Conservation (phyloP, 23 tunicate species). For the Ascidia mentula region DNA sequence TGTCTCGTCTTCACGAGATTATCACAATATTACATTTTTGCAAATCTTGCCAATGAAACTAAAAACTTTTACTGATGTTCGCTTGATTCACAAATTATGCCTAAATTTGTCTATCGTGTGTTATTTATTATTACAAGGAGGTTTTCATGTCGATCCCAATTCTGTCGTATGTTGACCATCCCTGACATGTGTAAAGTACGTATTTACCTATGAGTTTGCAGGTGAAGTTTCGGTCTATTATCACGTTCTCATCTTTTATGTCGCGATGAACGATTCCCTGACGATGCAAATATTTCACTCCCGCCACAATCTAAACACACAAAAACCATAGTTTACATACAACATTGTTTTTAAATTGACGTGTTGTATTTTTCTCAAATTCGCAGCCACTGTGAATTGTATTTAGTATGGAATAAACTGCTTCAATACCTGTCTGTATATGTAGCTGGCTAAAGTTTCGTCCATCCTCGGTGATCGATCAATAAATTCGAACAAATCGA, state of each 20-base stretch:
- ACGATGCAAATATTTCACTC: constrained; percentile 33
- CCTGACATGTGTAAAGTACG: too few relatives aligned
- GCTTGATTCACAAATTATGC: too few relatives aligned
- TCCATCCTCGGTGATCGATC: constrained; percentile 53
- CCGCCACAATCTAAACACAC: constrained; percentile 32
- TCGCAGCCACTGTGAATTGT: not conserved
- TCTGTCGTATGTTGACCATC: too few relatives aligned
- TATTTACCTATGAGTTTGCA: constrained; percentile 55
- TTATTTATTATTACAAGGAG: too few relatives aligned
- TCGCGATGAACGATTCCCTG: constrained; percentile 60
- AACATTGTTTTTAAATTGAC: too few relatives aligned
- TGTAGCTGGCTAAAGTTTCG: constrained; percentile 75
- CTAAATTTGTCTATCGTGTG: too few relatives aligned
- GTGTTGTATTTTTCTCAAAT: not conserved
- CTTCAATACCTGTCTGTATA: constrained; percentile 64
- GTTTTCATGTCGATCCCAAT: too few relatives aligned
- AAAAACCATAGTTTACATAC: not conserved
- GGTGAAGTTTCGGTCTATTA: constrained; percentile 33
- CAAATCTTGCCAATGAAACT: too few relatives aligned
- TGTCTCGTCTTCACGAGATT: too few relatives aligned
- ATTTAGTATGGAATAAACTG: not conserved
- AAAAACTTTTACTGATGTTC: too few relatives aligned
- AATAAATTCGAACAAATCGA: constrained; percentile 91
- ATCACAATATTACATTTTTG: too few relatives aligned
- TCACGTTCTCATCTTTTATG: constrained; percentile 61